Conservation (phyloP, 2,113 vertebrate genomes). For the Aythya baeri region DNA sequence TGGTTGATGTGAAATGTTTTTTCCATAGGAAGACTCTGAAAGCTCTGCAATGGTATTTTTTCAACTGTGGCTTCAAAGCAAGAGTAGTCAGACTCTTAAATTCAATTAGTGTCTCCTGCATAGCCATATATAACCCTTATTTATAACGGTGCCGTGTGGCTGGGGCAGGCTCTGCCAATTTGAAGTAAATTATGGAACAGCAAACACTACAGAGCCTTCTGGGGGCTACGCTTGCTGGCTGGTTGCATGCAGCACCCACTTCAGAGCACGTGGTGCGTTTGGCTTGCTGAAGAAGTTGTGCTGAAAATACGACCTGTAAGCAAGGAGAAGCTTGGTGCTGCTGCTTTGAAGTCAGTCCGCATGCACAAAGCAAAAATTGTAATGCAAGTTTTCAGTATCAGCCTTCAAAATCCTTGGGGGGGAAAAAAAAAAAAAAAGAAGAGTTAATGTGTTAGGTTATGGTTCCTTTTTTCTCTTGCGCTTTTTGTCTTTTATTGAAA, state of each 20-base stretch:
- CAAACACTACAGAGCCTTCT: neutral
- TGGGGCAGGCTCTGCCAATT: neutral
- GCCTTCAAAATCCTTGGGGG: neutral
- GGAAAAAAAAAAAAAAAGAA: neutral
- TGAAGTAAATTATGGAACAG: neutral
- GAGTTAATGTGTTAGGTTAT: neutral
- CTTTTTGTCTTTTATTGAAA: neutral
- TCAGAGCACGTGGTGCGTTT: neutral
- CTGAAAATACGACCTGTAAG: neutral
- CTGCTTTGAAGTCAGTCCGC: neutral
- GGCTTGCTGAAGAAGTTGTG: neutral
- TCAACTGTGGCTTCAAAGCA: neutral
- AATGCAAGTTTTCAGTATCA: neutral
- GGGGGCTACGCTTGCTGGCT: neutral
- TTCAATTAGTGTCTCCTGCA: neutral
- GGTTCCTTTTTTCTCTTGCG: neutral
- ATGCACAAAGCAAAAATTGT: neutral
- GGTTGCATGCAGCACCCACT: neutral
- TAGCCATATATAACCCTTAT: neutral
- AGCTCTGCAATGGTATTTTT: neutral
- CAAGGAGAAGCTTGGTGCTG: neutral
- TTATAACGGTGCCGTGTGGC: neutral
- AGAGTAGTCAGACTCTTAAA: neutral
- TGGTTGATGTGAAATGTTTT: neutral
- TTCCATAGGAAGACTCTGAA: fast-evolving